These are phyloP conservation scores for Hemitrygon akajei DNA, from an alignment of 2,797 vertebrate genomes.

Conservation along the genomic window DNA sequence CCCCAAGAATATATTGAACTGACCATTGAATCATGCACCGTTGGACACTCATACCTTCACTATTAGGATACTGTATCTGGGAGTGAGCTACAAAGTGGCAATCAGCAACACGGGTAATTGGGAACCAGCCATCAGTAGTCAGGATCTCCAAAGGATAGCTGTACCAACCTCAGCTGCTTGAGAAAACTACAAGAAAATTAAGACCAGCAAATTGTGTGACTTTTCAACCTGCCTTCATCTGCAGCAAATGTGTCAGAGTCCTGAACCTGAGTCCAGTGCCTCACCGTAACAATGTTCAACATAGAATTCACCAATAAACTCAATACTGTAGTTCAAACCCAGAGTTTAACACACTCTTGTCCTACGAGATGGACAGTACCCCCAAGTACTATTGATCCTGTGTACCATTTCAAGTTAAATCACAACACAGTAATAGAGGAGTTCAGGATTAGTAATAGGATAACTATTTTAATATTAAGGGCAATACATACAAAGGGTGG, in stretches of 20 bases:
- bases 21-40: neutral
- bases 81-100: neutral
- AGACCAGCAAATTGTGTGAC: too few species aligned
- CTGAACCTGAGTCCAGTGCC: too few species aligned
- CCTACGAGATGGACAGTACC: too few species aligned
- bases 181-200: too few species aligned
- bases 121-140: neutral
- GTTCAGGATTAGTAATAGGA: neutral
- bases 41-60: neutral
- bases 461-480: neutral
- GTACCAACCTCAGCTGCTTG: too few species aligned
- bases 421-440: neutral
- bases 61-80: neutral
- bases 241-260: too few species aligned
- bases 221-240: too few species aligned
- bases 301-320: too few species aligned
- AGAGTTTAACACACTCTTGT: too few species aligned
- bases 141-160: neutral
- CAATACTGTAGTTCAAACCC: too few species aligned
- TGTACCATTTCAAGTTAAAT: neutral
- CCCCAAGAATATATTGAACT: neutral
- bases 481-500: neutral
- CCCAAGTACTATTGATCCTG: neutral
- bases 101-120: neutral
- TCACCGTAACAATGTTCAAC: too few species aligned